A percentile compares a stretch with the other conserved stretches of the same genome.
Evolutionary conservation across 2,113 vertebrate species (phyloP).

Genomic region (Ceratotherium simum): DNA sequence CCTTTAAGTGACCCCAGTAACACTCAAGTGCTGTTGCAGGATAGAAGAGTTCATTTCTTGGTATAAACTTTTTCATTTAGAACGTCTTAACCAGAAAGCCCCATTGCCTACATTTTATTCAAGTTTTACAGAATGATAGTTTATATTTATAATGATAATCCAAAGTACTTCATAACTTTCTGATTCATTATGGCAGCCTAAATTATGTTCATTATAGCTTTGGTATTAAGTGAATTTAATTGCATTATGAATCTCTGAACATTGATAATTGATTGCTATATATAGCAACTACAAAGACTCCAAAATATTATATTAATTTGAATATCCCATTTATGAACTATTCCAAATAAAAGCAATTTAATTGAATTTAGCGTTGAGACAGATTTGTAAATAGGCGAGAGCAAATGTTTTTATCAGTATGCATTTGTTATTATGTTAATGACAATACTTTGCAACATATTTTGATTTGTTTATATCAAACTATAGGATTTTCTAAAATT

Average conservation of each 20-base stretch:
- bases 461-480: conserved; percentile 33
- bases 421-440: conserved; percentile 7
- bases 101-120: conserved; percentile 3
- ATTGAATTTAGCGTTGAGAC: conserved; percentile 22
- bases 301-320: conserved; percentile 52
- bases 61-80: neutral
- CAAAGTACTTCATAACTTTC: neutral
- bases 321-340: conserved; percentile 22
- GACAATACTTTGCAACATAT: neutral
- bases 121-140: neutral
- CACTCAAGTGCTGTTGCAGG: neutral
- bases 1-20: neutral
- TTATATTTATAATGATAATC: conserved; percentile 32
- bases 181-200: neutral
- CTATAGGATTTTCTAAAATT: conserved; percentile 9
- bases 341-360: conserved; percentile 55
- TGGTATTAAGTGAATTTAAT: conserved; percentile 56
- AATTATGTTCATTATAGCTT: conserved; percentile 45
- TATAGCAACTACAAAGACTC: conserved; percentile 48
- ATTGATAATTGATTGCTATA: conserved; percentile 59
- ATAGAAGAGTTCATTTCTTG: neutral
- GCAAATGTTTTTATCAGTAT: conserved; percentile 29
- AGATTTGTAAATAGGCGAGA: neutral
- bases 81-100: neutral
- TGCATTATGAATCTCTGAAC: conserved; percentile 35